Evolutionary conservation across 2,888 invertebrate species (phyloP).

Genomic region (Synergus japonicus): DNA sequence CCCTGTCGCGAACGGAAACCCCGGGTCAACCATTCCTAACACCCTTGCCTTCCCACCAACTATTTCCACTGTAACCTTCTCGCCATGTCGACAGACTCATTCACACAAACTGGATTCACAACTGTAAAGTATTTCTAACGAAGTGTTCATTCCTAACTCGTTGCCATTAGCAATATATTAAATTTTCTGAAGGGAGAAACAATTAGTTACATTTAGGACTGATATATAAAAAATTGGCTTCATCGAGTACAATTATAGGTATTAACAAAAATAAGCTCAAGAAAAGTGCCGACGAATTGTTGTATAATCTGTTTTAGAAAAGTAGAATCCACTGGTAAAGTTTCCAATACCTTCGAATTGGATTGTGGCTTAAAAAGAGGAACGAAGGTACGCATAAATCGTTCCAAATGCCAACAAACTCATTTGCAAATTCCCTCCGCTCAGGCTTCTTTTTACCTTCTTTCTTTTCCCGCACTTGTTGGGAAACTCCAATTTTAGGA

Average conservation of each 20-base stretch:
- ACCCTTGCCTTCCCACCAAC: constrained; percentile 39
- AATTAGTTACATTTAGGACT: too few species aligned
- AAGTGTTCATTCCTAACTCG: constrained; percentile 58
- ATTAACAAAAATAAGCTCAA: background rate
- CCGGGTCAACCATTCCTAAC: constrained; percentile 32
- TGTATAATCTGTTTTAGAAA: constrained; percentile 32
- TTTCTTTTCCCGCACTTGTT: constrained; percentile 36
- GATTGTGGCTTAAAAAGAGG: constrained; percentile 29
- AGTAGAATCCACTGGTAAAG: constrained; percentile 21
- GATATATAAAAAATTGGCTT: background rate
- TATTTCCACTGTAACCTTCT: constrained; percentile 5
- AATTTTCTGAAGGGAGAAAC: constrained; percentile 63
- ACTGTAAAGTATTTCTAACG: constrained; percentile 56
- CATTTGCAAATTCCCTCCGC: constrained; percentile 38
- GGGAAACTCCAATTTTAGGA: constrained; percentile 19
- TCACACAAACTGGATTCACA: constrained; percentile 54
- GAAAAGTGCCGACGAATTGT: background rate
- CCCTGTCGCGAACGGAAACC: constrained; percentile 46
- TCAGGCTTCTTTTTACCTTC: constrained; percentile 35
- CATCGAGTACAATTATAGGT: background rate
- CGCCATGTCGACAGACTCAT: constrained; percentile 31
- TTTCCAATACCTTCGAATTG: constrained; percentile 37
- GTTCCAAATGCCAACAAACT: constrained; percentile 33
- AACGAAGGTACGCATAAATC: constrained; percentile 21
- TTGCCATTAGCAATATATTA: constrained; percentile 69